phyloP scores from a whole-genome alignment of 2,888 invertebrate species.

The Resseliella maxima region DNA sequence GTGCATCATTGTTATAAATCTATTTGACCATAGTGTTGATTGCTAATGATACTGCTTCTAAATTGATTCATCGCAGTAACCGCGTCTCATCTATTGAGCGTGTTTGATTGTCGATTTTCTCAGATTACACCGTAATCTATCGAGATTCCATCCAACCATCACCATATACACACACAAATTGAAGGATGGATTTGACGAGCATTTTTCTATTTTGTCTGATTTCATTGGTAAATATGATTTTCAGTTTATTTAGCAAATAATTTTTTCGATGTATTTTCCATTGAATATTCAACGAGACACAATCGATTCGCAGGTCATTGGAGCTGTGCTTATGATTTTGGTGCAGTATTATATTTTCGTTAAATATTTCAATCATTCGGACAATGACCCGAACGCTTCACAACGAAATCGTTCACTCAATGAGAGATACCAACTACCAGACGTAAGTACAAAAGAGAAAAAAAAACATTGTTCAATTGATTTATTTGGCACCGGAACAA shows the following conservation, averaged over 20 bases:
- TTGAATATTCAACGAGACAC: no score
- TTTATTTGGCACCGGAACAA: background rate
- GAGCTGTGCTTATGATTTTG: constrained; percentile 70
- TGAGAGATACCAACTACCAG: constrained; percentile 69
- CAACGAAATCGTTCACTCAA: constrained; percentile 64
- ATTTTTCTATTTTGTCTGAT: constrained; percentile 68
- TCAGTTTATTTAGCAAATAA: no score
- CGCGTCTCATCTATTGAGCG: background rate
- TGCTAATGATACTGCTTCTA: background rate
- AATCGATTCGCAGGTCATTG: no score
- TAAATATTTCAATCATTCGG: constrained; percentile 67
- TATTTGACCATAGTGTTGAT: background rate
- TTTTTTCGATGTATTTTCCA: no score
- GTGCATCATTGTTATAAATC: background rate
- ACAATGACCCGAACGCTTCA: constrained; percentile 61
- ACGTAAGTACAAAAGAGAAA: constrained; percentile 64
- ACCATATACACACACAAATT: background rate
- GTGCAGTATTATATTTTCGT: constrained; percentile 71
- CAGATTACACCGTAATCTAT: background rate
- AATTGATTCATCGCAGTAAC: background rate
- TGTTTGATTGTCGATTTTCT: background rate
- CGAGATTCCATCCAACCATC: background rate
- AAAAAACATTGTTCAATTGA: background rate
- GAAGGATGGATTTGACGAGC: constrained; percentile 67
- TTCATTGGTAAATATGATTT: no score